These are phyloP conservation scores for Cantharis rustica DNA, from an alignment of 2,888 invertebrate species.

Conservation along the genomic window DNA sequence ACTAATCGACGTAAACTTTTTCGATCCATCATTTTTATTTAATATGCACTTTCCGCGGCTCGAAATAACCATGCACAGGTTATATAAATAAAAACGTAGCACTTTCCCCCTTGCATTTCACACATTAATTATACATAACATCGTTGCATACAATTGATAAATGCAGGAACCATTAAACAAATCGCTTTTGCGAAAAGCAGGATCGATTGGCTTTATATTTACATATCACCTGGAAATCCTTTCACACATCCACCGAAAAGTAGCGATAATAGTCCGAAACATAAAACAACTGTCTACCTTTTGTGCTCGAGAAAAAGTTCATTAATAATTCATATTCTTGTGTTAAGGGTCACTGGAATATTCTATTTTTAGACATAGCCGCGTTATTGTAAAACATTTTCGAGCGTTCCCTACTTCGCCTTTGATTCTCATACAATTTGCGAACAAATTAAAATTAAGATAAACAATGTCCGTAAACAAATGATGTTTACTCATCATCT, in stretches of 20 bases:
- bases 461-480: not conserved
- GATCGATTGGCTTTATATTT: not conserved
- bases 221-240: not conserved
- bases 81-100: not conserved
- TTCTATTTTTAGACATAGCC: not conserved
- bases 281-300: not conserved
- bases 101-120: not conserved
- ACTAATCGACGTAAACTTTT: not conserved
- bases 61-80: not conserved
- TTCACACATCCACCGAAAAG: not conserved
- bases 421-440: not conserved
- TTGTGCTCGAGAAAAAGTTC: not conserved
- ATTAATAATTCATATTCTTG: not conserved
- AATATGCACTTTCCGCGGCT: not conserved
- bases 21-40: not conserved
- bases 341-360: not conserved
- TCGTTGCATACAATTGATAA: not conserved
- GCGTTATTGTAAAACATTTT: not conserved
- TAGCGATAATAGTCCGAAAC: not conserved
- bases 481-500: not conserved
- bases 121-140: not conserved
- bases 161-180: not conserved
- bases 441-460: not conserved
- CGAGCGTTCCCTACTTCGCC: not conserved
- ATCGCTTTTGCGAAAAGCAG: not conserved